Evolutionary conservation across 2,888 invertebrate genomes (phyloP), one percentile per base, ranked within the genome.

Genomic region (Nymphalis polychloros): DNA sequence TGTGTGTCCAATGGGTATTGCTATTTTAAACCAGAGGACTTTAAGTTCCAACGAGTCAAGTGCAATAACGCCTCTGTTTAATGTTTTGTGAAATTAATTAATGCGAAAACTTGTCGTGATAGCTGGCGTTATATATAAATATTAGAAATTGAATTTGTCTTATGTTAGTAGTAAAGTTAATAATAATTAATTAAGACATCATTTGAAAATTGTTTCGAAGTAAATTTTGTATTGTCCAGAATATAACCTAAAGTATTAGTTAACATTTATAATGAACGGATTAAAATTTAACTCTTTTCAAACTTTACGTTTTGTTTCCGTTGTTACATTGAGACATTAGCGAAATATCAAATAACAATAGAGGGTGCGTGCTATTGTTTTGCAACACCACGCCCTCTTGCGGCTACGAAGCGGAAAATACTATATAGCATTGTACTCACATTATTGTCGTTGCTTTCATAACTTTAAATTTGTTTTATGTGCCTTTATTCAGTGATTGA

Each of bases 321-420:
- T 8, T 19, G 35, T n/a, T 57, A 57, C 31, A 57, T 35, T 57
- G 57, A 59, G 46, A 63, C 59, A 55, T 63, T 65, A 69, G 65
- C 64, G 57, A 69, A 73, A 75, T 74, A 71, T 72, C 75, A 71
- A 57, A 69, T 67, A 59, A 74, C 73, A 74, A 74, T 72, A 64
- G 70, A 75, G 70, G 76, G 76, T 68, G 70, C 68, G 69, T 47
- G 52, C 63, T 49, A 67, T 72, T 68, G 73, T 69, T 64, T 72
- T 59, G 59, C 64, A 63, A 67, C 53, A 72, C 73, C 72, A 41
- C 68, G 59, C 71, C 72, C 70, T 64, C 67, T 62, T 48, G 69
- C 67, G 62, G 59, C 62, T 60, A 64, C 64, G 67, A 63, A 75
- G 76, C 73, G 75, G 76, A 75, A 76, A 77, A 79, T 78, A 77